A percentile compares a stretch with the other conserved stretches of the same genome.
phyloP scores from a whole-genome alignment of 2,113 vertebrate species.

The Alexandromys fortis region DNA sequence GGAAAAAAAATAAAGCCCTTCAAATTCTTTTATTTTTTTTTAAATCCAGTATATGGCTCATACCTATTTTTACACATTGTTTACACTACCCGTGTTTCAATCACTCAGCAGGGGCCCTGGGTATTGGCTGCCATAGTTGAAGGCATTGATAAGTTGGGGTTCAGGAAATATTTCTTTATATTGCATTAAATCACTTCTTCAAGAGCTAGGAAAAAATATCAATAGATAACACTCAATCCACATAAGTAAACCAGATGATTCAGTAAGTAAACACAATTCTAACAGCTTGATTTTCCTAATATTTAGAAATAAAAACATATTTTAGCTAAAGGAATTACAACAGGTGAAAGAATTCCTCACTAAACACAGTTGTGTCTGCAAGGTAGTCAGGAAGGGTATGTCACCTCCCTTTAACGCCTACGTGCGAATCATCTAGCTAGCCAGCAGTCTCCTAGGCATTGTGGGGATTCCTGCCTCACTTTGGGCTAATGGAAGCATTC shows the following conservation, averaged over 20 bases:
- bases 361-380: background rate
- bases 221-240: background rate
- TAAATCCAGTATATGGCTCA: background rate
- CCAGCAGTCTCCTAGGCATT: background rate
- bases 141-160: background rate
- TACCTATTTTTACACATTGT: background rate
- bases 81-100: background rate
- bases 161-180: background rate
- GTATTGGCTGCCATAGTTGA: background rate
- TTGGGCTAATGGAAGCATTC: constrained; percentile 32
- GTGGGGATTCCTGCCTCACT: background rate
- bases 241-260: constrained; percentile 1
- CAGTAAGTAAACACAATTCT: background rate
- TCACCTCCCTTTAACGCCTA: background rate
- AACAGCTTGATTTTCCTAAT: background rate
- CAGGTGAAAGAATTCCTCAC: background rate
- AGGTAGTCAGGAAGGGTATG: background rate
- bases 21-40: background rate
- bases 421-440: background rate
- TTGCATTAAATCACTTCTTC: background rate
- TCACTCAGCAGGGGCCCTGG: background rate
- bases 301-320: constrained; percentile 35
- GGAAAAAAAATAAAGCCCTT: background rate
- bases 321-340: background rate
- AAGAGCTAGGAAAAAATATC: background rate